Percentiles rank a stretch among this genome's conserved stretches.
Conservation (phyloP, 1,140 invertebrate genomes). For the Ctenoplectra terminalis region DNA sequence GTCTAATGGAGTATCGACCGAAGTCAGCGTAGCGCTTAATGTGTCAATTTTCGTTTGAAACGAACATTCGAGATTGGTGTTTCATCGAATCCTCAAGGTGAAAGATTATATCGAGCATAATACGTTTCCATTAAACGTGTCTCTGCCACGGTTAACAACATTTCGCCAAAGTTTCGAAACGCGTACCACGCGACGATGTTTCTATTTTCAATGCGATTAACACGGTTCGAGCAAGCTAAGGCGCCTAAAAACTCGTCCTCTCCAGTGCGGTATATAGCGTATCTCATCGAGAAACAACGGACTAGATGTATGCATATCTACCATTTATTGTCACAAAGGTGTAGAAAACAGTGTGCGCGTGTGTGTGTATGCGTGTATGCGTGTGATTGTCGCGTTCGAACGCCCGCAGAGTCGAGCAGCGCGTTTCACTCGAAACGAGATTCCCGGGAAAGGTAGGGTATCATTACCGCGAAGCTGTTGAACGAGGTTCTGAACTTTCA, state of each 20-base stretch:
- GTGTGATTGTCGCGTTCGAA: conserved; percentile 38
- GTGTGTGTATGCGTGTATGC: no score
- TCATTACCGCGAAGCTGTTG: conserved; percentile 54
- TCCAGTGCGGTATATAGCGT: background rate
- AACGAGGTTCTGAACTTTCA: conserved; percentile 75
- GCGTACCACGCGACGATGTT: background rate
- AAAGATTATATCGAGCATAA: no score
- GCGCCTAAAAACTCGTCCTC: background rate
- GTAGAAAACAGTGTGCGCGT: conserved; percentile 54
- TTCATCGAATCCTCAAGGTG: no score
- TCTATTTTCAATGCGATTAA: conserved; percentile 1
- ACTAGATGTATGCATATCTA: conserved; percentile 56
- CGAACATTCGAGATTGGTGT: no score
- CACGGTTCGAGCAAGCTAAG: background rate
- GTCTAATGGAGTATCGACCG: no score
- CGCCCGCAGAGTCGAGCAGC: conserved; percentile 22
- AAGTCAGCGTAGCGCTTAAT: no score
- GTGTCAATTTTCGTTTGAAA: no score
- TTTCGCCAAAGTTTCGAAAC: background rate
- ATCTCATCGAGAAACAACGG: conserved; percentile 32
- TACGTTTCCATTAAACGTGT: background rate
- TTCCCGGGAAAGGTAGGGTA: conserved; percentile 31
- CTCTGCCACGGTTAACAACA: background rate
- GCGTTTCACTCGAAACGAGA: conserved; percentile 57
- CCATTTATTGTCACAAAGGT: conserved; percentile 50